Conservation (phyloP, 2,888 invertebrate genomes). For the Deilephila porcellus region DNA sequence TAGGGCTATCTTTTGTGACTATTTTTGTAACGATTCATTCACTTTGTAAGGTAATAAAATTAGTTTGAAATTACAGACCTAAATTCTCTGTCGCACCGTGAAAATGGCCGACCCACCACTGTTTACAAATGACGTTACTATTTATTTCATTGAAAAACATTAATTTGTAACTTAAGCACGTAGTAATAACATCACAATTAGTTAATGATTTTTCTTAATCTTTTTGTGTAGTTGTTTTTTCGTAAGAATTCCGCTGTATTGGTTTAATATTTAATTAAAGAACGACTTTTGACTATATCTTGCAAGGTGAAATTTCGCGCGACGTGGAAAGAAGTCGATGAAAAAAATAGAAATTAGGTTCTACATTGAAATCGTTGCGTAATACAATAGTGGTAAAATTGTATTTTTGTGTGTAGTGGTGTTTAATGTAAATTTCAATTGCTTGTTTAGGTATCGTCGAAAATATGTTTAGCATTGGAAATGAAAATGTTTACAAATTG, state of each 20-base stretch:
- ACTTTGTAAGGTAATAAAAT: conserved; percentile 74
- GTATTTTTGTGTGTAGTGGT: not conserved
- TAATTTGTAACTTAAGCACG: conserved; percentile 52
- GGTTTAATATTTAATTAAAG: conserved; percentile 52
- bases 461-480: conserved; percentile 69
- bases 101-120: conserved; percentile 90
- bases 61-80: conserved; percentile 82
- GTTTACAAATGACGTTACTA: conserved; percentile 80
- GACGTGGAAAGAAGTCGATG: conserved; percentile 28
- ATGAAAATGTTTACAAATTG: conserved; percentile 63
- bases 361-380: not conserved
- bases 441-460: conserved; percentile 26
- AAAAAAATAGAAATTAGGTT: conserved; percentile 19
- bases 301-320: conserved; percentile 36
- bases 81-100: conserved; percentile 87
- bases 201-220: conserved; percentile 56
- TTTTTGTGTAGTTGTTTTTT: conserved; percentile 36
- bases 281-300: conserved; percentile 56
- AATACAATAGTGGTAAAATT: conserved; percentile 10
- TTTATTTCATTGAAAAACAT: conserved; percentile 57
- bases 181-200: conserved; percentile 56
- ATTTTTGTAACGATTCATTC: conserved; percentile 74
- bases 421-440: conserved; percentile 12
- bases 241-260: conserved; percentile 34
- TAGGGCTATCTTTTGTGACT: conserved; percentile 69